Base-by-base conservation (phyloP, 2,113 vertebrate species). In the Acinonyx jubatus region DNA sequence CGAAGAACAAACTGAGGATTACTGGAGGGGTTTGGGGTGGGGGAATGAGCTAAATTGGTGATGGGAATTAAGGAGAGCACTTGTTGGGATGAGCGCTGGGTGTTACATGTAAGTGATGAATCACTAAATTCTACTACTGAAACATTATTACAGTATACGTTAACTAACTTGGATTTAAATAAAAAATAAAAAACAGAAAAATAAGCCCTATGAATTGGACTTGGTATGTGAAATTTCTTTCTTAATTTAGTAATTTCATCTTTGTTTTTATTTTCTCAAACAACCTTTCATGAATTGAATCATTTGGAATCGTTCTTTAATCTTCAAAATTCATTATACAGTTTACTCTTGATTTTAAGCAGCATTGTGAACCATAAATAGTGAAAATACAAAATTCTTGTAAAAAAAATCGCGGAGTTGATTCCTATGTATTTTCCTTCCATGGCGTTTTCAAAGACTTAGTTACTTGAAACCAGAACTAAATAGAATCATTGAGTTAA, bases 221-320 rank as follows among this genome's bases (percentile, higher is more conserved):
- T 78, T 50, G 82, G n/a, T 38, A 33, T 63, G 76, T 61, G 36
- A 92, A 92, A 96, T 90, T 41, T 89, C 36, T 96, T 31, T n/a
- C 81, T 83, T 41, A 74, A 12, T 88, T 66, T 88, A 74, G 21
- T 52, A 73, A 80, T 79, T 78, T 89, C 19, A 38, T 11, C 45
- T 80, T 63, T 86, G 21, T 89, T 92, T 90, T 41, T 45, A n/a
- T 89, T 63, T 78, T 83, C 31, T 86, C 78, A 55, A 88, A 55
- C 3, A 76, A 27, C 23, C 93, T 76, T 82, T 81, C 19, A 61
- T 41, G 36, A 87, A 85, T 45, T 52, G 29, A 48, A 29, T 78
- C 74, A 50, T 36, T 92, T 96, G 36, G 41, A 82, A 85, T 79
- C 27, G 27, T 66, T 55, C 19, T 52, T 69, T 95, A 66, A 83